A percentile compares a stretch with the other conserved stretches of the same genome.
phyloP scores from a whole-genome alignment of 2,113 vertebrate species.

The Bambusicola thoracicus region DNA sequence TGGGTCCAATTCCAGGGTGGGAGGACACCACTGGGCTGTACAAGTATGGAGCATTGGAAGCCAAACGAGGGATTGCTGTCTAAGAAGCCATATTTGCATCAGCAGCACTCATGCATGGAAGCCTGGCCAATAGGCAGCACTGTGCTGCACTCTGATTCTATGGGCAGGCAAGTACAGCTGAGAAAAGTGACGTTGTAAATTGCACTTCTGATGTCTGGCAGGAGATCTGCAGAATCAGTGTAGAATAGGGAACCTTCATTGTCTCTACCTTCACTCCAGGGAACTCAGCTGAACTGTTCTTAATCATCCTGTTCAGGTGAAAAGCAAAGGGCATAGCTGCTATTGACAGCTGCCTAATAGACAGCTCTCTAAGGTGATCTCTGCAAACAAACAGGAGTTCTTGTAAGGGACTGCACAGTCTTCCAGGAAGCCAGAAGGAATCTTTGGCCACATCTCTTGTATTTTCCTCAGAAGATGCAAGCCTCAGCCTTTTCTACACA shows the following conservation, averaged over 20 bases:
- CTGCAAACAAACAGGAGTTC: not conserved
- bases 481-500: not conserved
- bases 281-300: not conserved
- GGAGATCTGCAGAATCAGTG: not conserved
- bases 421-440: not conserved
- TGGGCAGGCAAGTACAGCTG: not conserved
- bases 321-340: not conserved
- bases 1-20: not conserved
- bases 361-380: not conserved
- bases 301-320: not conserved
- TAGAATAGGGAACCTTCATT: not conserved
- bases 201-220: not conserved
- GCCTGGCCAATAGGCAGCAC: not conserved
- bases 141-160: not conserved
- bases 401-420: not conserved
- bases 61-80: not conserved
- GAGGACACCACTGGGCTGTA: not conserved
- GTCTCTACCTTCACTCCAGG: not conserved
- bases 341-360: not conserved
- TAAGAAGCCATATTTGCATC: not conserved
- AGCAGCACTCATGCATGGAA: not conserved
- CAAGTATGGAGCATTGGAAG: constrained; percentile 77
- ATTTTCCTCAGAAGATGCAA: not conserved
- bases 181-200: not conserved
- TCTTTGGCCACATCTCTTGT: not conserved